Evolutionary conservation across 1,140 invertebrate genomes (phyloP), one percentile per base, ranked within the genome.

Genomic region (Solen grandis): DNA sequence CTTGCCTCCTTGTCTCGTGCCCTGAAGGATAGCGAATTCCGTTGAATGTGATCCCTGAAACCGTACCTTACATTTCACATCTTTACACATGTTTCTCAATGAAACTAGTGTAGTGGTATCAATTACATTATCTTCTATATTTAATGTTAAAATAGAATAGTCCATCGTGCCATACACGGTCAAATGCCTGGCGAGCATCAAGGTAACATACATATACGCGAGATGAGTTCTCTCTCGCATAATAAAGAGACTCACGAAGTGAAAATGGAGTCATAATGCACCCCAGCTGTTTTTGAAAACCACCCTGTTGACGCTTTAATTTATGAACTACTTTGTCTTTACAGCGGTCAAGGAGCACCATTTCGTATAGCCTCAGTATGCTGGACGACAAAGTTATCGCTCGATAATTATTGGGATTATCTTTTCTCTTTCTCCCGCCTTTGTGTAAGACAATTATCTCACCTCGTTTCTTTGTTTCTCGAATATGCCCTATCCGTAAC

Each of bases 231-330:
- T 75, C 72, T 2, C 27, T 19, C 0, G 72, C 4, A 46, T 41
- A 75, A 25, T 63, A 46, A 2, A 75, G 33, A 5, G 8, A 63
- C 25, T 75, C 55, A 2, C 38, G 57, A 0, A 75, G 54, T 1
- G 27, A 1, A 75, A 75, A 75, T 8, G 57, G 52, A 4, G 72
- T 75, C 57, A 75, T 60, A 4, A 62, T n/a, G 29, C 55, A 75
- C 16, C 52, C 52, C 33, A 74, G 19, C 2, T 57, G 8, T 3
- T 74, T n/a, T 22, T 74, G 70, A 38, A 74, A 74, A 1, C 70
- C 70, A 8, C 57, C 55, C 36, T 74, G 70, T 60, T 74, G 57
- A 29, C 0, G 4, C 22, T 38, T 74, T 54, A 70, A n/a, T 4
- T 5, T 2, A 8, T 41, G 4, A 8, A 74, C 13, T 10, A 74